phyloP scores from a whole-genome alignment of 2,888 invertebrate species.

The Automeris io region DNA sequence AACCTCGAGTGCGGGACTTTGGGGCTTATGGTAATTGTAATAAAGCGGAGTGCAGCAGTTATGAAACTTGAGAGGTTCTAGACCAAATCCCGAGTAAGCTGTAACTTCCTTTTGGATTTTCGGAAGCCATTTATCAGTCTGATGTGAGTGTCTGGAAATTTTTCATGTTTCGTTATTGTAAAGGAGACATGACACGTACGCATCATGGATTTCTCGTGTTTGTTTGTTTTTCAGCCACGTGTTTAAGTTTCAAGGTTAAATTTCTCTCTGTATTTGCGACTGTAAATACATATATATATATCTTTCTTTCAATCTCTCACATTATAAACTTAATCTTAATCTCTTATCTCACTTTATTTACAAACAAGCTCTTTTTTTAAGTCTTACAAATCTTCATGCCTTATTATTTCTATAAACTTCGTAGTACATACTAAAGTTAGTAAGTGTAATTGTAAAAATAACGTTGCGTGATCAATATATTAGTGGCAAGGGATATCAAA shows the following conservation, averaged over 20 bases:
- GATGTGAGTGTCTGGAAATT: constrained; percentile 76
- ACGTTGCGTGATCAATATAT: no score
- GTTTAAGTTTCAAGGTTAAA: constrained; percentile 35
- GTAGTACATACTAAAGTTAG: no score
- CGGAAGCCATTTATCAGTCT: constrained; percentile 79
- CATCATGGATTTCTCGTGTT: constrained; percentile 41
- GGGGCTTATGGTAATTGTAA: constrained; percentile 78
- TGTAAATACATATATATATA: constrained; percentile 8
- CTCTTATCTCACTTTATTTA: no score
- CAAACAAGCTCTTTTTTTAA: no score
- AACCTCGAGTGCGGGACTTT: constrained; percentile 74
- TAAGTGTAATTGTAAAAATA: no score
- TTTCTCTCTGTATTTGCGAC: not conserved
- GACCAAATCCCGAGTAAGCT: constrained; percentile 78
- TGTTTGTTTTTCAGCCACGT: constrained; percentile 59
- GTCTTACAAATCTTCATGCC: no score
- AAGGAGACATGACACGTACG: constrained; percentile 64
- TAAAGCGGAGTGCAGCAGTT: constrained; percentile 78
- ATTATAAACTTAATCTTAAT: no score
- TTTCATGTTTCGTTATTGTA: constrained; percentile 78
- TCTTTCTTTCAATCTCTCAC: constrained; percentile 16
- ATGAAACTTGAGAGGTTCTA: constrained; percentile 78
- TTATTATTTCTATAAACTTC: no score
- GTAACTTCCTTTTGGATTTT: constrained; percentile 79
- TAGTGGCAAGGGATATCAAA: no score